A percentile compares a stretch with the other conserved stretches of the same genome.
These are phyloP conservation scores for Byasa hedistus DNA, from an alignment of 2,888 invertebrate genomes.

Conservation along the genomic window DNA sequence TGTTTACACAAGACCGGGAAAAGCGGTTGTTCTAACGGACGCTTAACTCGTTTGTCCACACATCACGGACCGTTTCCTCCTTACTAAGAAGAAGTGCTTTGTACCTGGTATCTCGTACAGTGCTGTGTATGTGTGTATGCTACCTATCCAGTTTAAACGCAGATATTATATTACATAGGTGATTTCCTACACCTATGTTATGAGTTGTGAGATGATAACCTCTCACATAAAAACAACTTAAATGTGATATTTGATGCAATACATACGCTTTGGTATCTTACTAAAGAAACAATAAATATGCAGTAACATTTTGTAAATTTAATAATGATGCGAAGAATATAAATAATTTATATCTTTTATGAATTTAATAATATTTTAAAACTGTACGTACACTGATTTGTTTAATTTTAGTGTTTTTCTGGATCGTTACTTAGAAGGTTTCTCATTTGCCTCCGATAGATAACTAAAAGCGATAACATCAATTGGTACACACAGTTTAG, in stretches of 20 bases:
- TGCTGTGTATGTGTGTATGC: slow-evolving; percentile 24
- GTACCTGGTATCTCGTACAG: slow-evolving; percentile 10
- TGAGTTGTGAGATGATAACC: background rate
- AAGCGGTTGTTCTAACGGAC: slow-evolving; percentile 37
- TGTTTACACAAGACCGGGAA: slow-evolving; percentile 28
- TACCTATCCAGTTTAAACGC: slow-evolving; percentile 23
- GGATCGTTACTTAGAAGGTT: slow-evolving; percentile 35
- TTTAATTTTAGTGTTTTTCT: slow-evolving; percentile 1
- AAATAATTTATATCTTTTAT: no score
- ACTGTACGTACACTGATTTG: background rate
- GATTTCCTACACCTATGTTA: background rate
- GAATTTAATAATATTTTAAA: background rate
- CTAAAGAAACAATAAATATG: no score
- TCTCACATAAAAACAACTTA: no score
- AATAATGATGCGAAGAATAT: no score
- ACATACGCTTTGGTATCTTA: no score
- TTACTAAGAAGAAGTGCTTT: slow-evolving; percentile 24
- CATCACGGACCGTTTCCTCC: slow-evolving; percentile 35
- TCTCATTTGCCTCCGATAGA: slow-evolving; percentile 23
- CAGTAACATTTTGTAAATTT: no score
- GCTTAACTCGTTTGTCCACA: slow-evolving; percentile 34
- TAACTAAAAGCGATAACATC: background rate
- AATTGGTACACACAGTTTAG: background rate
- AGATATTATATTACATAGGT: slow-evolving; percentile 12
- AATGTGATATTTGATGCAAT: background rate